Evolutionary conservation across 2,888 invertebrate species (phyloP), one percentile per base, ranked within the genome.

Genomic region (Osmoderma eremita): DNA sequence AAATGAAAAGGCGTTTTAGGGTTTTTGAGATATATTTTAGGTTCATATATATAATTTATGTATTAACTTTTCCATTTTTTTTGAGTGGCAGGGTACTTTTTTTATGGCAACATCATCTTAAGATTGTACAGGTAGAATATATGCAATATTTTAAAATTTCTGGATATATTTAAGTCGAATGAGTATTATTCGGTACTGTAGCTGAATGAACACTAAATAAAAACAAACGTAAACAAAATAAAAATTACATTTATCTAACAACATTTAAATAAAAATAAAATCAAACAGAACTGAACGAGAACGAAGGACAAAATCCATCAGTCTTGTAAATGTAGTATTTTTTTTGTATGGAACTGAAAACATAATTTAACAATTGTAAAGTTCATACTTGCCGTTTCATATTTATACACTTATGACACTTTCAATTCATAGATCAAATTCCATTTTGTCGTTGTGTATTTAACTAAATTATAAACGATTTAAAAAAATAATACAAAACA

Each of bases 271-370:
- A 20, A 56, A 53, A 18, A 56, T 12, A 38, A 20, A 41, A 53
- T 41, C 13, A 8, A 41, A 56, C 13, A 58, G 15, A 56, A 58
- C 12, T 3, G 58, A 65, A 18, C n/a, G 22, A n/a, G 36, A 63
- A 53, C 53, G 18, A 38, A 62, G 39, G 18, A 51, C 22, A 51
- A 53, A 67, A 10, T 45, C 17, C 63, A 54, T 72, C 72, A 72
- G 72, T 72, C 72, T 72, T 72, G 70, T 70, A 71, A 69, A 66
- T 65, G 30, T 68, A 67, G 67, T 69, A 65, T 70, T 49, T 58
- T 15, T 58, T n/a, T n/a, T n/a, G n/a, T 24, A 15, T 49, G 22
- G 50, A 42, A 17, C 42, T 42, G 42, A 13, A 17, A 10, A 42
- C 15, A 13, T 42, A 42, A 42, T 10, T 30, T 30, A 6, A 30